Evolutionary conservation across 2,888 invertebrate genomes (phyloP), one percentile per base, ranked within the genome.

Genomic region (Hecatera dysodea): DNA sequence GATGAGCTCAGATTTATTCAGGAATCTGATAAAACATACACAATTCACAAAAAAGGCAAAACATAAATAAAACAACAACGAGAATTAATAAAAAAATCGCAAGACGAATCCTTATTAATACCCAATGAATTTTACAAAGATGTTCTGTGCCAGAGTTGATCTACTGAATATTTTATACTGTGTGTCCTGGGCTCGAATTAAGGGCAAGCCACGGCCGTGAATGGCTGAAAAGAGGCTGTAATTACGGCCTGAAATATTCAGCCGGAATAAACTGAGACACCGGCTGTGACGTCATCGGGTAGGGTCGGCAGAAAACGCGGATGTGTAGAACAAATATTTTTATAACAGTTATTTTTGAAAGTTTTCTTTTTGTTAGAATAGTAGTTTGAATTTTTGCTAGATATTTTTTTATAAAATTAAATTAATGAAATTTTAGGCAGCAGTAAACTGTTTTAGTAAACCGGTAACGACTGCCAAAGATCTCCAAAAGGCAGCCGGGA

Each of bases 241-340:
- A 94, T 94, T 94, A 93, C 90, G 86, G 86, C 80, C 90, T 94
- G 91, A 93, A 93, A 93, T 93, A 93, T 93, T 94, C 93, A 93
- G 68, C 89, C 88, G 84, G 89, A 88, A 91, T 88, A 87, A 88
- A 89, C 90, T 78, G 89, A 86, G 90, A 90, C 89, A 89, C 87
- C 71, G 83, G 84, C 67, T 42, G 86, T 90, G 90, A 93, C 92
- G 93, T 92, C 92, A 91, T 83, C 39, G 22, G 27, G 89, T 84
- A 92, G 33, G 15, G 91, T 77, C 70, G 44, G 89, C 88, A 92
- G 69, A 89, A 83, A 44, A 70, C 7, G 3, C 0, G 22, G 7
- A 59, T 53, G 11, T 55, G 53, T 62, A 15, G 36, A 15, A 12
- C 0, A 27, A 19, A 57, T 71, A 33, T 24, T 69, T 9, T 19